These are phyloP conservation scores for Geophilus truncorum DNA, from an alignment of 2,888 invertebrate genomes.

Conservation along the genomic window DNA sequence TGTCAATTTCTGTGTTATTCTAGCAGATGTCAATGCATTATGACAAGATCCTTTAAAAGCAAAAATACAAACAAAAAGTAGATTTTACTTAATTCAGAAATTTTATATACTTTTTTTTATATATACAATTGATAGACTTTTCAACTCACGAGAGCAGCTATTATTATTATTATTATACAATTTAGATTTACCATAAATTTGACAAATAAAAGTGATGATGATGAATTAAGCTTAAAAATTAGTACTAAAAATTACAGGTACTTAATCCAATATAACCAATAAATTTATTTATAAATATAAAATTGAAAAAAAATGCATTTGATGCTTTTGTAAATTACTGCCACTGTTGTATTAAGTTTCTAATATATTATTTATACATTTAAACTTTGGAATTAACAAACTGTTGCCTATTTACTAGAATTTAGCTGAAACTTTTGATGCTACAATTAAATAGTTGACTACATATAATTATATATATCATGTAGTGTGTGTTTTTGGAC, in stretches of 20 bases:
- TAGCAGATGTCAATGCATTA: neutral
- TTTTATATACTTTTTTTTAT: neutral
- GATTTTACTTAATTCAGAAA: neutral
- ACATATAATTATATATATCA: neutral
- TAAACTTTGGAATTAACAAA: neutral
- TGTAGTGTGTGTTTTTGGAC: neutral
- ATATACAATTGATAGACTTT: neutral
- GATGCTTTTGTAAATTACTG: neutral
- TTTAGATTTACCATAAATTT: neutral
- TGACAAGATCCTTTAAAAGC: neutral
- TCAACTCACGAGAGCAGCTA: neutral
- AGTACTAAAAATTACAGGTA: neutral
- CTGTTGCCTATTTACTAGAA: neutral
- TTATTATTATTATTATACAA: neutral
- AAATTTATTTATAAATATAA: neutral
- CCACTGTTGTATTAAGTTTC: neutral
- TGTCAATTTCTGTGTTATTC: neutral
- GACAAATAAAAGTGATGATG: neutral
- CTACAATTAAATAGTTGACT: neutral
- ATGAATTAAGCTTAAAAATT: neutral
- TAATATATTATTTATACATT: neutral
- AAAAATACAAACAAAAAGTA: neutral
- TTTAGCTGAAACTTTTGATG: neutral
- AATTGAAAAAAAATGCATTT: neutral
- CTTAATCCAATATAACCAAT: neutral